Evolutionary conservation across 2,797 vertebrate genomes (phyloP).

Genomic region (Graptemys geographica): DNA sequence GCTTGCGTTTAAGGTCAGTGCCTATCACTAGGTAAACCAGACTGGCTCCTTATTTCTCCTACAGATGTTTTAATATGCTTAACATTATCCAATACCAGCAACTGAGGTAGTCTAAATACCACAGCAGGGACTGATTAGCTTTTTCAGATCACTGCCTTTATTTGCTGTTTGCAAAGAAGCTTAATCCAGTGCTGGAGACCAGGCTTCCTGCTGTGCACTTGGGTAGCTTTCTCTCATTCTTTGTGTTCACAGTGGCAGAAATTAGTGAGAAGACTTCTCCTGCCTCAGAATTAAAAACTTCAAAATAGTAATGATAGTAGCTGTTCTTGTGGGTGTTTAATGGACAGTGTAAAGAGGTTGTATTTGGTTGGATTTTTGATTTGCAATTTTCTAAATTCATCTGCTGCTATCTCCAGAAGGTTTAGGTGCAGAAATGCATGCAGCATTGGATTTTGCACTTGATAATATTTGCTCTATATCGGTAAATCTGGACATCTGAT

Average conservation of each 20-base stretch:
- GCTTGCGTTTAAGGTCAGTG: slow-evolving; percentile 13
- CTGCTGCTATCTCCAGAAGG: background rate
- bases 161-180: slow-evolving; percentile 82
- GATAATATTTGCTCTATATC: background rate
- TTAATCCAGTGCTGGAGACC: slow-evolving; percentile 83
- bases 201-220: slow-evolving; percentile 78
- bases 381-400: background rate
- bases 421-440: background rate
- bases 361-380: background rate
- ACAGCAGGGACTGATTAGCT: slow-evolving; percentile 86
- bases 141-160: slow-evolving; percentile 86
- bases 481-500: background rate
- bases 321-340: slow-evolving; percentile 23
- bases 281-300: slow-evolving; percentile 61
- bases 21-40: slow-evolving; percentile 39
- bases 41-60: slow-evolving; percentile 70
- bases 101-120: slow-evolving; percentile 82
- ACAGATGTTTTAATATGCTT: slow-evolving; percentile 85
- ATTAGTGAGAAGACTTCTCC: slow-evolving; percentile 74
- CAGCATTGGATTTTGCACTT: background rate
- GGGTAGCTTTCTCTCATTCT: slow-evolving; percentile 77
- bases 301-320: slow-evolving; percentile 57
- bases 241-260: slow-evolving; percentile 76
- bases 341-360: background rate
- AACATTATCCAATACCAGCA: slow-evolving; percentile 78